Percentiles rank a stretch among this genome's conserved stretches.
Evolutionary conservation across 2,113 vertebrate species (phyloP).

Genomic region (Puntigrus tetrazona): DNA sequence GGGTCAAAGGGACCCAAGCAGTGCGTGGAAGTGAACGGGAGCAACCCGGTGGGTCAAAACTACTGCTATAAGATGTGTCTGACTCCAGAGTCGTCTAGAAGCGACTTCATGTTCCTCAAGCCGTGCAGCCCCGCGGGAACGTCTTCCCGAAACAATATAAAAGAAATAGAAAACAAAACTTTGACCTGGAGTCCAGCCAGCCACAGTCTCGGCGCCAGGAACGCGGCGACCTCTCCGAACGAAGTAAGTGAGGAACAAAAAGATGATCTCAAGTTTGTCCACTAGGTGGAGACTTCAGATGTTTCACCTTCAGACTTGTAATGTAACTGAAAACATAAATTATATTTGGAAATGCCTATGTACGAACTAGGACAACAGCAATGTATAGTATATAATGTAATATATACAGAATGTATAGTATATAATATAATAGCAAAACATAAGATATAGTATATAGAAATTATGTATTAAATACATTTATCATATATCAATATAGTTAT

Average conservation of each 20-base stretch:
- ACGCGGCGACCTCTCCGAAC: slow-evolving; percentile 70
- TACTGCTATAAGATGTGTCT: slow-evolving; percentile 89
- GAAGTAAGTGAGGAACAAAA: slow-evolving; percentile 63
- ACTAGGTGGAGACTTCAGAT: slow-evolving; percentile 29
- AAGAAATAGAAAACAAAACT: slow-evolving; percentile 70
- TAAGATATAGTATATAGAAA: too few species aligned
- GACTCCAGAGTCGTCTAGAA: slow-evolving; percentile 83
- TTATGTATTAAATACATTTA: too few species aligned
- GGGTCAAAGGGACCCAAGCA: slow-evolving; percentile 61
- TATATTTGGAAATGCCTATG: background rate
- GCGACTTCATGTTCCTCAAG: slow-evolving; percentile 90
- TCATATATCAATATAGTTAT: background rate
- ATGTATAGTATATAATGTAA: too few species aligned
- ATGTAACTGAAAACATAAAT: background rate
- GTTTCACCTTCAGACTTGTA: too few species aligned
- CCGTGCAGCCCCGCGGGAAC: slow-evolving; percentile 75
- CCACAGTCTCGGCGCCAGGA: slow-evolving; percentile 58
- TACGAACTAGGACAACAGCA: background rate
- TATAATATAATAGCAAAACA: too few species aligned
- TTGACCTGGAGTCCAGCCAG: slow-evolving; percentile 71
- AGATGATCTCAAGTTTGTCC: background rate
- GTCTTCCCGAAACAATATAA: slow-evolving; percentile 75
- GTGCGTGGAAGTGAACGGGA: slow-evolving; percentile 65
- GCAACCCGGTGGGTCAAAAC: slow-evolving; percentile 69
- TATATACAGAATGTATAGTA: too few species aligned